These are phyloP conservation scores for Pluvianellus socialis DNA, from an alignment of 2,113 vertebrate genomes.

Conservation along the genomic window DNA sequence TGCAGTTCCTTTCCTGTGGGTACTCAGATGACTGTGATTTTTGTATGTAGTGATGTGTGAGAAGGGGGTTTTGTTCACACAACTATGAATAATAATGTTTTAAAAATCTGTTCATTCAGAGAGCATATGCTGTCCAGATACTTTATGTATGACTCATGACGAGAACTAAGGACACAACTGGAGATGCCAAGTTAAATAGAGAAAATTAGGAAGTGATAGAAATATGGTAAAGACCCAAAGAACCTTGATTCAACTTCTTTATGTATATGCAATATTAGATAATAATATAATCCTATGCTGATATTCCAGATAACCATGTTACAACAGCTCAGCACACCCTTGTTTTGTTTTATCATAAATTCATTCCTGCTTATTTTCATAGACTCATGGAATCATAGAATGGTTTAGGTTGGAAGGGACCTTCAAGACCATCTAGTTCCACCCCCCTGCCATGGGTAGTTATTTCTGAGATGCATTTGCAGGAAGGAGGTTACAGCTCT, in stretches of 20 bases:
- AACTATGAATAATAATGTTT: neutral
- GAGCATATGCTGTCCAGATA: neutral
- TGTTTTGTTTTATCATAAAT: neutral
- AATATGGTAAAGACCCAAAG: neutral
- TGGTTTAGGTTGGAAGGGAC: too few relatives aligned
- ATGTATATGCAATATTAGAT: neutral
- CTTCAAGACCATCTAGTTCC: too few relatives aligned
- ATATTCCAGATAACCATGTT: neutral
- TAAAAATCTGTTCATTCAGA: constrained; percentile 23
- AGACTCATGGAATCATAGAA: too few relatives aligned
- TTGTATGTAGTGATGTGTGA: neutral
- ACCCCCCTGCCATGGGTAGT: too few relatives aligned
- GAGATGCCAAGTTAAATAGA: neutral
- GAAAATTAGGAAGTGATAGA: neutral
- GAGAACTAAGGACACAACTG: neutral
- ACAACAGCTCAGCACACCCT: neutral
- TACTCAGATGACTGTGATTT: neutral
- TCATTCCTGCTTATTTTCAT: neutral
- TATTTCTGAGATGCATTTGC: neutral
- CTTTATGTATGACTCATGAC: neutral
- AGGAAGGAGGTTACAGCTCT: neutral
- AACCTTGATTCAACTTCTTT: neutral
- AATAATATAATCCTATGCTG: neutral
- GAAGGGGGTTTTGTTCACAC: neutral
- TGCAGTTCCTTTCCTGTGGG: neutral